These are phyloP conservation scores for Sylvilagus bachmani DNA, from an alignment of 2,113 vertebrate genomes.

Conservation along the genomic window DNA sequence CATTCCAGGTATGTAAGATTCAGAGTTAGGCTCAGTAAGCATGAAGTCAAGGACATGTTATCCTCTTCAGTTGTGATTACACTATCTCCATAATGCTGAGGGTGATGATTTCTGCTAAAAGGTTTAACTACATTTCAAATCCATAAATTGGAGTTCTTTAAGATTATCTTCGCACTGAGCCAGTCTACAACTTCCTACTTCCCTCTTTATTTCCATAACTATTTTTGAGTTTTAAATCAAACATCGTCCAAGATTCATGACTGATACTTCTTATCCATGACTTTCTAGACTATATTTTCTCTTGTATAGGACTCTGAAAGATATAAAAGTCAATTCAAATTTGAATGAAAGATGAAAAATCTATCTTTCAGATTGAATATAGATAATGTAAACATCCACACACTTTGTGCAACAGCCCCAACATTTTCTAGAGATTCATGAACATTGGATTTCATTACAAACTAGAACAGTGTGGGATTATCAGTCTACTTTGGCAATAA, in stretches of 20 bases:
- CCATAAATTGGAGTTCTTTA: constrained; percentile 8
- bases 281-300: constrained; percentile 20
- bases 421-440: not conserved
- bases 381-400: not conserved
- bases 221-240: not conserved
- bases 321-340: not conserved
- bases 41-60: not conserved
- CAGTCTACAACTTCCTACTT: not conserved
- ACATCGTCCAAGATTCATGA: not conserved
- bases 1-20: not conserved
- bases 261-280: not conserved
- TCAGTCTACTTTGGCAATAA: constrained; percentile 44
- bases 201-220: not conserved
- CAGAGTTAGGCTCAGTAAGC: not conserved
- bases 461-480: not conserved
- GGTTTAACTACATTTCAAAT: constrained; percentile 39
- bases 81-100: not conserved
- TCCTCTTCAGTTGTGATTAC: not conserved
- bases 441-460: constrained; percentile 42
- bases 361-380: constrained; percentile 1
- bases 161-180: not conserved
- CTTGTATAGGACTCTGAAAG: not conserved
- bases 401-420: not conserved
- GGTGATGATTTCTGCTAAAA: constrained; percentile 47
- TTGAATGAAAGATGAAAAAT: constrained; percentile 28